Conservation (phyloP, 2,888 invertebrate genomes). For the Epinotia bilunana region DNA sequence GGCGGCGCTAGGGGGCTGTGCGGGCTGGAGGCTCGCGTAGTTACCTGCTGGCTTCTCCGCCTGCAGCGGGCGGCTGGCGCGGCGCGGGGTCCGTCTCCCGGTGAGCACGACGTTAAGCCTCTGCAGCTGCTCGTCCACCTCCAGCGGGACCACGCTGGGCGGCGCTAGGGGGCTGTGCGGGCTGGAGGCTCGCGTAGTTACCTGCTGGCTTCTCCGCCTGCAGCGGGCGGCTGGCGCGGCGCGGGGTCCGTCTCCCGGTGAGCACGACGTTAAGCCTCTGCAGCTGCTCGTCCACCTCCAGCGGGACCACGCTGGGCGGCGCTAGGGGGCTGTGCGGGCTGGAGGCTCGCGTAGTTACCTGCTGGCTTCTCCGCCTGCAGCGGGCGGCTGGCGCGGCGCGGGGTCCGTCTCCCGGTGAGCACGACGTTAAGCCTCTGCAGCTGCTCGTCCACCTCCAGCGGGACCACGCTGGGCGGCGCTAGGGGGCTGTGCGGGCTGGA, state of each 20-base stretch:
- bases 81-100: conserved; percentile 64
- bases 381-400: conserved; percentile 61
- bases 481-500: too few species aligned
- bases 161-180: neutral
- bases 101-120: conserved; percentile 65
- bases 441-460: too few species aligned
- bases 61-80: conserved; percentile 55
- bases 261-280: conserved; percentile 62
- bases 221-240: conserved; percentile 58
- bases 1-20: neutral
- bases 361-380: conserved; percentile 34
- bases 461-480: neutral
- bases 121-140: too few species aligned
- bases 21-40: too few species aligned
- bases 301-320: neutral
- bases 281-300: too few species aligned
- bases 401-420: conserved; percentile 68
- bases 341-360: neutral
- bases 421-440: conserved; percentile 55
- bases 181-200: too few species aligned
- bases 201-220: neutral
- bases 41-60: neutral
- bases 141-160: neutral
- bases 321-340: too few species aligned
- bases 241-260: conserved; percentile 65